Evolutionary conservation across 2,113 vertebrate genomes (phyloP).

Genomic region (Gasterosteus aculeatus): DNA sequence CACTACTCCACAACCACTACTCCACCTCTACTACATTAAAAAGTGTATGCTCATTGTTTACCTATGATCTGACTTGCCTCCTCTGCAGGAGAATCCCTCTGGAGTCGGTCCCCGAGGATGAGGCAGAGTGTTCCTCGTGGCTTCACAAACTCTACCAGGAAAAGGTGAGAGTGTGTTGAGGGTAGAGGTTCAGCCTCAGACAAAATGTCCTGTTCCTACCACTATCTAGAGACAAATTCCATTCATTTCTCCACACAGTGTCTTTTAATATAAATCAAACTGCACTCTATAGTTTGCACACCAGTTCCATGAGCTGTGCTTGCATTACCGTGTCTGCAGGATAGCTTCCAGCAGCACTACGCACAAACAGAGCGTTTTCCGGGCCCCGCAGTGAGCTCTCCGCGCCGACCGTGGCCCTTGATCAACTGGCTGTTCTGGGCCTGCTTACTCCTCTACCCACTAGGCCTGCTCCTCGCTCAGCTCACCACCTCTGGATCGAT

Average conservation of each 20-base stretch:
- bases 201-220: background rate
- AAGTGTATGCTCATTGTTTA: background rate
- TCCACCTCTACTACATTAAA: no score
- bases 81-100: constrained; percentile 90
- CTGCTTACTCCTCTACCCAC: constrained; percentile 87
- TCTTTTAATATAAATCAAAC: no score
- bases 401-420: constrained; percentile 86
- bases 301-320: background rate
- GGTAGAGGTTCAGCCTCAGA: background rate
- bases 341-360: constrained; percentile 91
- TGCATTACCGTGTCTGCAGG: constrained; percentile 76
- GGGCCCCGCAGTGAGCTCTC: constrained; percentile 73
- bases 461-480: constrained; percentile 84
- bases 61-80: background rate
- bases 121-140: constrained; percentile 88
- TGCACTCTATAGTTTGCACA: no score
- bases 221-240: background rate
- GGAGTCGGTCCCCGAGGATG: constrained; percentile 89
- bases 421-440: constrained; percentile 95
- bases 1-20: no score
- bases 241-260: background rate
- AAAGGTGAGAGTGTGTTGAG: constrained; percentile 82
- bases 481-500: constrained; percentile 88
- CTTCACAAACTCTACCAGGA: constrained; percentile 96
- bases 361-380: constrained; percentile 86